Base-by-base conservation (phyloP, 64 coral and sea anemone genomes). In the Montipora capricornis region DNA sequence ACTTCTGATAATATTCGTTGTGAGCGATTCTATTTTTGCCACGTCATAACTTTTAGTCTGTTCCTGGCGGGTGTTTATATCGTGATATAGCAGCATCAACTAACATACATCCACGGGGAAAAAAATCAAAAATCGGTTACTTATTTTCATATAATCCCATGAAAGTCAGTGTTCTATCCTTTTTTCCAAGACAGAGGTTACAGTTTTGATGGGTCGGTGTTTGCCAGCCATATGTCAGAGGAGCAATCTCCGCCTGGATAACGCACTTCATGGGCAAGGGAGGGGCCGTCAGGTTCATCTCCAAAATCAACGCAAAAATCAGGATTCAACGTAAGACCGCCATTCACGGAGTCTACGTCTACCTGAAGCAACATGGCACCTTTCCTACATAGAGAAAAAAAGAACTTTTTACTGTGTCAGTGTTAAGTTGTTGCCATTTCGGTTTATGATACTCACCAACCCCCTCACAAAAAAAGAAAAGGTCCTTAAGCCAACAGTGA, bases 281-380 rank as follows among this genome's bases (percentile, higher is more conserved):
- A 89, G 15, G 97, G 94, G 1, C 97, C 97, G 20, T 94, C 94
- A 16, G 97, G 97, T 16, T 99, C 97, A 48, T 91, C 94, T 20
- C 97, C 97, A 84, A 99, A 98, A 87, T 99, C 97, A 15, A 99
- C 97, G 57, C 93, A 87, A 60, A 99, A 99, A 47, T 99, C 90
- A n/a, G 82, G 93, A 84, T 99, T 95, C 78, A 99, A 89, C 49
- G 81, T 81, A 16, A 99, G 55, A 13, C 97, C 97, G 13, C 97
- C 97, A 67, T 92, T 96, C 8, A 89, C 92, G 29, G 92, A 85
- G 64, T 99, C 89, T 17, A 96, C 97, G 70, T 99, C 92, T 2
- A 99, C 80, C 24, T 96, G 77, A 19, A 99, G 89, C 68, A 99
- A 93, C 97, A 99, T 99, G n/a, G 94, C 88, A 19, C 97, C 97